Evolutionary conservation across 2,113 vertebrate species (phyloP).

Genomic region (Lichenostomus cassidix): DNA sequence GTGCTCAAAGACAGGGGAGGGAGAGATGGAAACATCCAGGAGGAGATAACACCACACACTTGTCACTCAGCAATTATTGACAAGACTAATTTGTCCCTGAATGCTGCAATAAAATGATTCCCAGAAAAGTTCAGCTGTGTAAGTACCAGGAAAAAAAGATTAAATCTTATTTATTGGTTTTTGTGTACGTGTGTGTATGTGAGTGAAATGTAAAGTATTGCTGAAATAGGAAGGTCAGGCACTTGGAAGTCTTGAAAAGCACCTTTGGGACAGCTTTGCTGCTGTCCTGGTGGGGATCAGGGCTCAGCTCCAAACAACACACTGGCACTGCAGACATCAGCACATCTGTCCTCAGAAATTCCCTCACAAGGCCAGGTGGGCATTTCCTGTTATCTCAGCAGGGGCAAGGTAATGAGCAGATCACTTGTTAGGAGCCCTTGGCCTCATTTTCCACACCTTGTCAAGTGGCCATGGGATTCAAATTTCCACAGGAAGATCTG

Average conservation of each 20-base stretch:
- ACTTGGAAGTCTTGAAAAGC: neutral
- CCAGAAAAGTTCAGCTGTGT: slow-evolving; percentile 56
- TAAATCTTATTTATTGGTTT: slow-evolving; percentile 24
- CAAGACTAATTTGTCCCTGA: slow-evolving; percentile 63
- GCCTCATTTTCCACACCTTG: neutral
- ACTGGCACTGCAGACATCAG: neutral
- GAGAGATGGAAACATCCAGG: neutral
- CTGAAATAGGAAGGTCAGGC: neutral
- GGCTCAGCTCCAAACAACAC: neutral
- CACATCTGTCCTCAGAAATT: neutral
- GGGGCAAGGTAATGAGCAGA: accelerated
- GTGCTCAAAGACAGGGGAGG: neutral
- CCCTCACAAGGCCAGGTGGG: neutral
- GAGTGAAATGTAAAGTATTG: neutral
- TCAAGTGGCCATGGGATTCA: neutral
- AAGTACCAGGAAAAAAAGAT: slow-evolving; percentile 62
- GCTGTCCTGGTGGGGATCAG: neutral
- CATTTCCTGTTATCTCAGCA: neutral
- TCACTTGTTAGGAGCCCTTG: neutral
- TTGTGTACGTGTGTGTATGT: neutral
- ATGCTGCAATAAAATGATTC: slow-evolving; percentile 45
- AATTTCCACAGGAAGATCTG: neutral
- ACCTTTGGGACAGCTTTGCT: neutral
- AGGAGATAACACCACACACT: neutral
- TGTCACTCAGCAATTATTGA: slow-evolving; percentile 48